Evolutionary conservation across 2,113 vertebrate genomes (phyloP).

Genomic region (Corythaixoides concolor): DNA sequence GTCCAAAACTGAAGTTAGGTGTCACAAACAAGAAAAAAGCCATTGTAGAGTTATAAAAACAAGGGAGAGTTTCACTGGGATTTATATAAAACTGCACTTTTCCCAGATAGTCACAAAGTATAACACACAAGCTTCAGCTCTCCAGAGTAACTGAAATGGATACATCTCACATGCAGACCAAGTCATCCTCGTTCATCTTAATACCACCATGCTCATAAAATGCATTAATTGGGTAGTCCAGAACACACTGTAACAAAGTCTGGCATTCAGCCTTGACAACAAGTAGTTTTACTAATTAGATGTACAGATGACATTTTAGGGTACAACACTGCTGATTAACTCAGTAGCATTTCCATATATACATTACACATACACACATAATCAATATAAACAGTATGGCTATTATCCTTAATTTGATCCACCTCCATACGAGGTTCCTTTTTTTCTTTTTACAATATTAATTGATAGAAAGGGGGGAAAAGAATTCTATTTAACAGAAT

Average conservation of each 20-base stretch:
- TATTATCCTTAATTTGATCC: background rate
- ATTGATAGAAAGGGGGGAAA: accelerated
- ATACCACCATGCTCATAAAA: background rate
- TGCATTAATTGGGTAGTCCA: background rate
- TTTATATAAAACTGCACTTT: background rate
- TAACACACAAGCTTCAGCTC: background rate
- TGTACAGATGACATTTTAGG: background rate
- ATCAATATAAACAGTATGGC: background rate
- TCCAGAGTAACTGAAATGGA: background rate
- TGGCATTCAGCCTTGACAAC: background rate
- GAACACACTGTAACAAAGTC: background rate
- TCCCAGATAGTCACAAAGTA: background rate
- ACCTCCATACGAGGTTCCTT: background rate
- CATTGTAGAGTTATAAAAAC: background rate
- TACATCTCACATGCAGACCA: background rate
- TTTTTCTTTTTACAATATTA: background rate
- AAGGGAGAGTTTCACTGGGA: background rate
- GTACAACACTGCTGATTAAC: background rate
- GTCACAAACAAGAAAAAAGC: background rate
- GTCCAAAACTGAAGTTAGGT: background rate
- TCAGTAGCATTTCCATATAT: background rate
- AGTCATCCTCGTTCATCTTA: background rate
- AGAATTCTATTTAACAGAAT: background rate
- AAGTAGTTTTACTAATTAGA: background rate
- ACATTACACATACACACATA: background rate